A percentile compares a stretch with the other conserved stretches of the same genome.
Conservation (phyloP, 2,888 invertebrate species). For the Chloromyia formosa region DNA sequence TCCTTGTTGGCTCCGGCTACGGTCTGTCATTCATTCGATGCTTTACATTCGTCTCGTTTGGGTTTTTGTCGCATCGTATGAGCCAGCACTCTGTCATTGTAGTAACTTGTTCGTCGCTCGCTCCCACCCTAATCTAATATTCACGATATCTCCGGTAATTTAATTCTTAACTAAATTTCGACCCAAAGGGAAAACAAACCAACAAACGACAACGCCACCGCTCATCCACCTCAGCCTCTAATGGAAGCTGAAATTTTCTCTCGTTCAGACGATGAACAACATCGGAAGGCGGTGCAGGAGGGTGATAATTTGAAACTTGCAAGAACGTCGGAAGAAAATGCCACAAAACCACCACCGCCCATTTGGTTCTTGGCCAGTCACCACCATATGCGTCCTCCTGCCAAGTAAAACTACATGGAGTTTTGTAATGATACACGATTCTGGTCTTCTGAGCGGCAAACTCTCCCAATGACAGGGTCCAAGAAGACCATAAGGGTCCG, state of each 20-base stretch:
- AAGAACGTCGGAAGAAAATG: conserved; percentile 31
- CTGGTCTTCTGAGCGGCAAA: neutral
- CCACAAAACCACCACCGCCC: conserved; percentile 13
- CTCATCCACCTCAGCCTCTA: conserved; percentile 3
- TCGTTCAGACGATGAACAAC: conserved; percentile 3
- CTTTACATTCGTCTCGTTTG: too few relatives aligned
- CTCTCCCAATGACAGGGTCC: neutral
- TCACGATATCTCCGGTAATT: conserved; percentile 50
- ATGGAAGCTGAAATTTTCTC: conserved; percentile 37
- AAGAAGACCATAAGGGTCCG: too few relatives aligned
- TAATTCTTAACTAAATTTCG: conserved; percentile 50
- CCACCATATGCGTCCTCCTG: too few relatives aligned
- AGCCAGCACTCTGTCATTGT: neutral
- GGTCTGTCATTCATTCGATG: too few relatives aligned
- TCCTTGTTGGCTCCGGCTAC: too few relatives aligned
- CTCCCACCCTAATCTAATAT: conserved; percentile 48
- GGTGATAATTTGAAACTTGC: neutral
- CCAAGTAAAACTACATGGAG: neutral
- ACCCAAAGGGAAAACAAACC: conserved; percentile 49
- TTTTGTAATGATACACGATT: conserved; percentile 34
- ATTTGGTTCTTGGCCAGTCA: too few relatives aligned
- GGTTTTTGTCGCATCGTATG: too few relatives aligned
- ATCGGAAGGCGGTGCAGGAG: neutral
- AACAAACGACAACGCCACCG: neutral
- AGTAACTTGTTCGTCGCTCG: conserved; percentile 14